Evolutionary conservation across 2,888 invertebrate genomes (phyloP).

Genomic region (Graphium colonna): DNA sequence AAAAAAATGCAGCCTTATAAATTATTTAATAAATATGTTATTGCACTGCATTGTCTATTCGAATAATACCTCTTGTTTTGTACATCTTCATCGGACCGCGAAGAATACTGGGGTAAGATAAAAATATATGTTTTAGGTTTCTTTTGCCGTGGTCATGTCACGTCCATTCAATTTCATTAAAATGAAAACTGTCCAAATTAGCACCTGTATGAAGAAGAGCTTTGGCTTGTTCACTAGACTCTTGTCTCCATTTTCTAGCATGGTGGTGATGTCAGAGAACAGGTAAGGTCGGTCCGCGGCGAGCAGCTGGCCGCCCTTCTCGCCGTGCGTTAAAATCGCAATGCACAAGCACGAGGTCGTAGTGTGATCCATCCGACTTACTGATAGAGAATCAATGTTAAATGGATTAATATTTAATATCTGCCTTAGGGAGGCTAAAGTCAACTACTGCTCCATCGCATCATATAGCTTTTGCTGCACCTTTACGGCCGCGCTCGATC

Average conservation of each 20-base stretch:
- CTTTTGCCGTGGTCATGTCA: no score
- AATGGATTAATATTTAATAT: no score
- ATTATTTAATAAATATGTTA: no score
- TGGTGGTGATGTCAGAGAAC: constrained; percentile 39
- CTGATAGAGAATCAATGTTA: no score
- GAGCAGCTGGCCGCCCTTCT: constrained; percentile 40
- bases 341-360: constrained; percentile 52
- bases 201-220: constrained; percentile 53
- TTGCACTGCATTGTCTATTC: no score
- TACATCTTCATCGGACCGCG: not conserved
- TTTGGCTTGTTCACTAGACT: constrained; percentile 52
- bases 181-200: not conserved
- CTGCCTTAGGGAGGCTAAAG: no score
- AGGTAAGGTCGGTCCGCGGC: constrained; percentile 50
- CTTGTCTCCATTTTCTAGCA: constrained; percentile 39
- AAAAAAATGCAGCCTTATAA: no score
- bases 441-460: no score
- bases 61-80: not conserved
- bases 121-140: no score
- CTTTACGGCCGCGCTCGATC: no score
- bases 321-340: constrained; percentile 55
- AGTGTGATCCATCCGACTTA: constrained; percentile 45
- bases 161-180: not conserved
- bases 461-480: no score
- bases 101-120: no score